Conservation (phyloP, 2,888 invertebrate genomes). For the Lottia gigantea region DNA sequence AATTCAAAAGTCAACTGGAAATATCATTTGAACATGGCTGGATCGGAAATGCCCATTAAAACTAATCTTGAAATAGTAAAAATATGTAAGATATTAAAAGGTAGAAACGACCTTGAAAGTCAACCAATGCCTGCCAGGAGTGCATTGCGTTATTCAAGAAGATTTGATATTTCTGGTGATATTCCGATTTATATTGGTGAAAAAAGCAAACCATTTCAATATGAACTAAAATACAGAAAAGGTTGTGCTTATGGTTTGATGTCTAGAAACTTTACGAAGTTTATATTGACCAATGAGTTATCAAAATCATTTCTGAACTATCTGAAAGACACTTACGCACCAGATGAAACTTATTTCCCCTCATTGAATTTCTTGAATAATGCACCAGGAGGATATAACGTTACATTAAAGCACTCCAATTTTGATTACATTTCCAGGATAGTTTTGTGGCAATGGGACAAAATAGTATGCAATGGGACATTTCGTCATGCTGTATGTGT, state of each 20-base stretch:
- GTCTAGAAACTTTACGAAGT: slow-evolving; percentile 55
- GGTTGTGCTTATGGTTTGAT: slow-evolving; percentile 61
- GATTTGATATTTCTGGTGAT: slow-evolving; percentile 24
- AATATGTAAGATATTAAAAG: slow-evolving; percentile 59
- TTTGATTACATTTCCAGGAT: slow-evolving; percentile 42
- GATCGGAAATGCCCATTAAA: slow-evolving; percentile 62
- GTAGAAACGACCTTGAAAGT: slow-evolving; percentile 62
- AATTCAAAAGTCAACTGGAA: slow-evolving; percentile 50
- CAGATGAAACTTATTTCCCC: slow-evolving; percentile 65
- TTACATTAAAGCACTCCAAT: slow-evolving; percentile 37
- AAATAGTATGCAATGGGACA: slow-evolving; percentile 29
- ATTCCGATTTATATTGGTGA: slow-evolving; percentile 30
- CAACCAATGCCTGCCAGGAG: slow-evolving; percentile 27
- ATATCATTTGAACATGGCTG: slow-evolving; percentile 65
- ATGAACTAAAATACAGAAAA: slow-evolving; percentile 45
- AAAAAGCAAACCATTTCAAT: slow-evolving; percentile 32
- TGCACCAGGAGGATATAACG: slow-evolving; percentile 51
- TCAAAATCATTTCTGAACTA: slow-evolving; percentile 51
- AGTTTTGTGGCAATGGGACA: slow-evolving; percentile 44
- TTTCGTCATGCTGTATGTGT: slow-evolving; percentile 42
- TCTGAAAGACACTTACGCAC: slow-evolving; percentile 58
- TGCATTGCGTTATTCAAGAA: slow-evolving; percentile 31
- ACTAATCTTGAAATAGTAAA: slow-evolving; percentile 63
- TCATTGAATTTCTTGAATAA: slow-evolving; percentile 49
- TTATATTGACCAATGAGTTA: slow-evolving; percentile 43